Conservation (phyloP, 2,797 vertebrate species). For the Onychomys torridus region DNA sequence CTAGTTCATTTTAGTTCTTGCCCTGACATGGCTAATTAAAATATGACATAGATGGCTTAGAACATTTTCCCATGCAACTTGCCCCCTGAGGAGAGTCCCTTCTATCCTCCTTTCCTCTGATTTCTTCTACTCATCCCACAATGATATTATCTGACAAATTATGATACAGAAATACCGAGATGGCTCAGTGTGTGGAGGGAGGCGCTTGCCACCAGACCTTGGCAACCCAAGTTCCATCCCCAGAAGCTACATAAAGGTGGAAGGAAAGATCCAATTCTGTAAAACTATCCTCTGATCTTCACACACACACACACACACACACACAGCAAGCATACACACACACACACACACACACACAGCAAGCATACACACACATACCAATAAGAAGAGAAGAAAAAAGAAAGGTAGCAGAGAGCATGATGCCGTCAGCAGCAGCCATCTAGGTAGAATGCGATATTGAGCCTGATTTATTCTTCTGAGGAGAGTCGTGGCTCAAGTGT, state of each 20-base stretch:
- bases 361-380: neutral
- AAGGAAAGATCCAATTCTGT: neutral
- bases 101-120: constrained; percentile 38
- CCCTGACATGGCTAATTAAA: constrained; percentile 76
- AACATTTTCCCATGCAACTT: constrained; percentile 72
- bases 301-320: neutral
- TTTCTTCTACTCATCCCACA: constrained; percentile 63
- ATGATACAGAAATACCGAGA: neutral
- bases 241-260: neutral
- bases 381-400: neutral
- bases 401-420: constrained; percentile 8
- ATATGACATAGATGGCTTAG: constrained; percentile 67
- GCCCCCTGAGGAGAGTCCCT: constrained; percentile 1
- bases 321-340: too few relatives aligned
- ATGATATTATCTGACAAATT: constrained; percentile 34
- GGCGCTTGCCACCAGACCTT: neutral
- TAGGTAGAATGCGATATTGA: constrained; percentile 41
- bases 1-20: constrained; percentile 72
- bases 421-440: constrained; percentile 34
- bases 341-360: neutral
- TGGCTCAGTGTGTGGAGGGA: neutral
- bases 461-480: constrained; percentile 63
- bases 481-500: neutral
- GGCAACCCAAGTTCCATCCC: neutral
- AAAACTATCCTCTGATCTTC: neutral